Evolutionary conservation across 2,888 invertebrate genomes (phyloP).

Genomic region (Zygogramma bicolorata): DNA sequence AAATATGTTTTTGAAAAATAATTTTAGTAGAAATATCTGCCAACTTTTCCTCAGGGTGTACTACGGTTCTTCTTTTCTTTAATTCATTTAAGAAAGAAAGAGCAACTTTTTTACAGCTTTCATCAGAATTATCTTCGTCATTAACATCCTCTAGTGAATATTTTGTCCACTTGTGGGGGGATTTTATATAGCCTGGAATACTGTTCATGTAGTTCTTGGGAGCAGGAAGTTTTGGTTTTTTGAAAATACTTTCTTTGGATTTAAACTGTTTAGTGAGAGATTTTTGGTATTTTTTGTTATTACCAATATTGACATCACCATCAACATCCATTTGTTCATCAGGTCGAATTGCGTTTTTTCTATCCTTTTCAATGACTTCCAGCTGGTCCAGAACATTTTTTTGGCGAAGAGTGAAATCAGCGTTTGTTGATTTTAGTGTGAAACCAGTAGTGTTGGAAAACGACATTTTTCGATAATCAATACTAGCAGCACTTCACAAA

Average conservation of each 20-base stretch:
- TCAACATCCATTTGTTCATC: conserved; percentile 42
- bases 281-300: conserved; percentile 57
- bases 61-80: conserved; percentile 63
- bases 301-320: conserved; percentile 26
- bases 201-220: conserved; percentile 64
- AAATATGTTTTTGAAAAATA: conserved; percentile 56
- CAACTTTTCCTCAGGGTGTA: conserved; percentile 30
- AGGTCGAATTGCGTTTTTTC: conserved; percentile 33
- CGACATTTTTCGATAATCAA: neutral
- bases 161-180: conserved; percentile 86
- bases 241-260: conserved; percentile 84
- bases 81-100: conserved; percentile 80
- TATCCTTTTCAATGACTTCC: conserved; percentile 70
- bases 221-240: conserved; percentile 77
- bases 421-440: conserved; percentile 50
- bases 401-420: conserved; percentile 71
- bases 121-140: conserved; percentile 85
- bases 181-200: conserved; percentile 72
- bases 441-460: conserved; percentile 34
- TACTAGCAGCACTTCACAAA: too few relatives aligned
- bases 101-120: conserved; percentile 82
- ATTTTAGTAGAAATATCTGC: conserved; percentile 57
- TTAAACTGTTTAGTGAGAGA: conserved; percentile 73
- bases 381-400: conserved; percentile 79
- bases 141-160: conserved; percentile 85